A percentile compares a stretch with the other conserved stretches of the same genome.
phyloP scores from a whole-genome alignment of 2,113 vertebrate genomes.

The Leptosomus discolor region DNA sequence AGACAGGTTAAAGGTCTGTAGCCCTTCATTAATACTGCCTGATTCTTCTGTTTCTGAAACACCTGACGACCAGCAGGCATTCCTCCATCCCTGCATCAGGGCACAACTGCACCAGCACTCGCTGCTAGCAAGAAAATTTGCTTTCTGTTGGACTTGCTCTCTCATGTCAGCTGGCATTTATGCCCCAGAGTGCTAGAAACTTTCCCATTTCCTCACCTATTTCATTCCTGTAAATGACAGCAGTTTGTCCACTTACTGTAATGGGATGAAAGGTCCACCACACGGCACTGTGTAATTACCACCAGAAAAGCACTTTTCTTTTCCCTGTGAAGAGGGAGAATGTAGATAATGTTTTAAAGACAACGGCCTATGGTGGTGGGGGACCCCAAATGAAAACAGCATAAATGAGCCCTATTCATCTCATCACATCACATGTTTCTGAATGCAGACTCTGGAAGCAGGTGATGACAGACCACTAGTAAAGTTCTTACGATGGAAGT shows the following conservation, averaged over 20 bases:
- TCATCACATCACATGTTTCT: not conserved
- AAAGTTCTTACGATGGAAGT: slow-evolving; percentile 39
- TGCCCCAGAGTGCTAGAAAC: not conserved
- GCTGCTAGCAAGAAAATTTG: not conserved
- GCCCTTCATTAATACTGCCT: not conserved
- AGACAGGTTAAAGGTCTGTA: not conserved
- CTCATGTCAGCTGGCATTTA: not conserved
- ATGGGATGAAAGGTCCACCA: slow-evolving; percentile 59
- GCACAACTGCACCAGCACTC: not conserved
- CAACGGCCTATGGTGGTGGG: not conserved
- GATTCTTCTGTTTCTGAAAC: not conserved
- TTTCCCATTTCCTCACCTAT: slow-evolving; percentile 25
- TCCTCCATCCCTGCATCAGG: not conserved
- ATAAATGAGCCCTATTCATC: not conserved
- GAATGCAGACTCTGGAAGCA: slow-evolving; percentile 46
- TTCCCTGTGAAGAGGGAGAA: slow-evolving; percentile 33
- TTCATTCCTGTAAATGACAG: slow-evolving; percentile 49
- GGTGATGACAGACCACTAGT: slow-evolving; percentile 23
- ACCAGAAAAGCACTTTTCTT: slow-evolving; percentile 34
- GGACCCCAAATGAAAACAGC: not conserved
- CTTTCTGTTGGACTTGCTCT: not conserved
- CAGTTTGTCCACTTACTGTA: slow-evolving; percentile 52
- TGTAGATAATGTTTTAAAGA: slow-evolving; percentile 62
- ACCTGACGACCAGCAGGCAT: not conserved
- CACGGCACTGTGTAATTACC: slow-evolving; percentile 40